Evolutionary conservation across 2,888 invertebrate species (phyloP).

Genomic region (Sarcophaga rosellei): DNA sequence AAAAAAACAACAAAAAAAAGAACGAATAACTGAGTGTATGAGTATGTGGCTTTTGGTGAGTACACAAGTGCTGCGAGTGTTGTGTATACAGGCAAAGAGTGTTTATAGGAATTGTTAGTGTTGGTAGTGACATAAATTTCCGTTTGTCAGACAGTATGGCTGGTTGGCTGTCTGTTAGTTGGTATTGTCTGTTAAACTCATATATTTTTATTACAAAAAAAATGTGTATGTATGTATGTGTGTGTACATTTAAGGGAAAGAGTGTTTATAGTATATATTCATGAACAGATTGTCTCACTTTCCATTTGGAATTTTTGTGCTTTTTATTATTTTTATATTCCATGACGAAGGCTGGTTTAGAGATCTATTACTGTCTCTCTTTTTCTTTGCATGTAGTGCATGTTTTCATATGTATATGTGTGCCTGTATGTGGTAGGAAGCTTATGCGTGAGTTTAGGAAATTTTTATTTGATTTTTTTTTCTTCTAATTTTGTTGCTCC

Average conservation of each 20-base stretch:
- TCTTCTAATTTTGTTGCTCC: slow-evolving; percentile 34
- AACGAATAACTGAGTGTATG: not conserved
- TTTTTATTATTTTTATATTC: not conserved
- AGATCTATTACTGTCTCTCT: not conserved
- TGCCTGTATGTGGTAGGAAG: not conserved
- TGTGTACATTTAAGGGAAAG: slow-evolving; percentile 2
- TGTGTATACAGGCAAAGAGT: not conserved
- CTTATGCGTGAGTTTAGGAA: slow-evolving; percentile 3
- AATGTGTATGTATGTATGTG: not conserved
- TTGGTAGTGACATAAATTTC: slow-evolving; percentile 69
- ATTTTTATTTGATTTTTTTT: slow-evolving; percentile 38
- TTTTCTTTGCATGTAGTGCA: not conserved
- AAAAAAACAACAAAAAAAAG: too few species aligned
- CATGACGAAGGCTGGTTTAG: not conserved
- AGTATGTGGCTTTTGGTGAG: not conserved
- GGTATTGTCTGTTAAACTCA: not conserved
- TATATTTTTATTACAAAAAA: not conserved
- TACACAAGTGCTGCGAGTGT: not conserved
- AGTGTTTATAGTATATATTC: slow-evolving; percentile 40
- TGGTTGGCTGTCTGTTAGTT: slow-evolving; percentile 23
- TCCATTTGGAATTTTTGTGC: slow-evolving; percentile 45
- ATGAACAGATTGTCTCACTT: slow-evolving; percentile 68
- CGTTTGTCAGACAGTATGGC: slow-evolving; percentile 61
- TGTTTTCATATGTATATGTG: not conserved
- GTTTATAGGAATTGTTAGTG: slow-evolving; percentile 41